Evolutionary conservation across 2,888 invertebrate species (phyloP).

Genomic region (Drosophila ochracea): DNA sequence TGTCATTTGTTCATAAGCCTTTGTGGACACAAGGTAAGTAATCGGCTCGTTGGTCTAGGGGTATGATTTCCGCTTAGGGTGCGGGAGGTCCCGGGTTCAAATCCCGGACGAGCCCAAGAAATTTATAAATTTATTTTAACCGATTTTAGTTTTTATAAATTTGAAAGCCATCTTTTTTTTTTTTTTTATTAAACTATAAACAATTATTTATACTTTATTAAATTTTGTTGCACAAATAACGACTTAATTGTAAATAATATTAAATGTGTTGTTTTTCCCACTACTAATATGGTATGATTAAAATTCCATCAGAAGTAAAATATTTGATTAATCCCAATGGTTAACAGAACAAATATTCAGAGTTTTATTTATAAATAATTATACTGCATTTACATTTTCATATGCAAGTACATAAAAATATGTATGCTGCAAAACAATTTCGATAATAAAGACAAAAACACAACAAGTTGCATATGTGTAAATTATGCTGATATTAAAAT

Average conservation of each 20-base stretch:
- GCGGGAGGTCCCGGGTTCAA: slow-evolving; percentile 86
- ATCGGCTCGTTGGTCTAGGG: slow-evolving; percentile 85
- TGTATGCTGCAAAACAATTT: slow-evolving; percentile 58
- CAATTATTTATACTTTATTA: slow-evolving; percentile 62
- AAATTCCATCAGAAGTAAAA: slow-evolving; percentile 63
- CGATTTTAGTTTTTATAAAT: slow-evolving; percentile 6
- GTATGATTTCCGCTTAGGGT: slow-evolving; percentile 86
- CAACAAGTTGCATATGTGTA: slow-evolving; percentile 36
- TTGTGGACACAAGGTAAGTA: background rate
- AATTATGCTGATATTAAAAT: slow-evolving; percentile 28
- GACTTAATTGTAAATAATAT: slow-evolving; percentile 73
- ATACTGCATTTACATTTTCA: slow-evolving; percentile 43
- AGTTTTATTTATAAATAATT: slow-evolving; percentile 35
- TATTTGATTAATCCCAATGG: slow-evolving; percentile 73
- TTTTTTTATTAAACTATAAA: slow-evolving; percentile 61
- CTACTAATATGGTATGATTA: slow-evolving; percentile 55
- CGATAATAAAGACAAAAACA: slow-evolving; percentile 43
- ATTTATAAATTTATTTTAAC: slow-evolving; percentile 28
- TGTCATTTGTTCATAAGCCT: background rate
- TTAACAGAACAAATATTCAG: slow-evolving; percentile 74
- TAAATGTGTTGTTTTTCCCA: slow-evolving; percentile 62
- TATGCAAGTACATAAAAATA: slow-evolving; percentile 21
- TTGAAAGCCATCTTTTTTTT: background rate
- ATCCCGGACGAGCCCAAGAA: slow-evolving; percentile 78
- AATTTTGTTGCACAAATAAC: slow-evolving; percentile 76